phyloP scores from a whole-genome alignment of 2,888 invertebrate species.

The Campoplex capitator region DNA sequence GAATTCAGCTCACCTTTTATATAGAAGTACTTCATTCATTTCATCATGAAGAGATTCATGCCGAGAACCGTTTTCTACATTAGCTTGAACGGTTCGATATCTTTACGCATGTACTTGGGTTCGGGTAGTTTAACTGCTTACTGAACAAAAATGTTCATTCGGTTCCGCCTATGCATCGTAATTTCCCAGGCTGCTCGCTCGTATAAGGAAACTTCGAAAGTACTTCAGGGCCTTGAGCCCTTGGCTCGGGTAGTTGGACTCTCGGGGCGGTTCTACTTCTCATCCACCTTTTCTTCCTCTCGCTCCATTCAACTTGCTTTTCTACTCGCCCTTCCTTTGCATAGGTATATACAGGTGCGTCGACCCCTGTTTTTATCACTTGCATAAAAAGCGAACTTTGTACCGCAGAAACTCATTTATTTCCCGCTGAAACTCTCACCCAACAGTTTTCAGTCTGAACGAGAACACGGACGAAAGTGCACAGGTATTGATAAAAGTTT shows the following conservation, averaged over 20 bases:
- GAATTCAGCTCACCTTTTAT: constrained; percentile 5
- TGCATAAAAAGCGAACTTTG: constrained; percentile 64
- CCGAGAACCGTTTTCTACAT: not conserved
- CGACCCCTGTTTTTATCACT: constrained; percentile 60
- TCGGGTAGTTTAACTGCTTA: constrained; percentile 1
- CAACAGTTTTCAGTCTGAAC: constrained; percentile 3
- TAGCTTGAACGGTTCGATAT: not conserved
- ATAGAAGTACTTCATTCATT: constrained; percentile 13
- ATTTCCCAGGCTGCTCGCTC: constrained; percentile 44
- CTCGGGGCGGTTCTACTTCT: constrained; percentile 48
- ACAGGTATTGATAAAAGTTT: constrained; percentile 53
- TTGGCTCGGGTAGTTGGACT: constrained; percentile 69
- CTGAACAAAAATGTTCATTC: constrained; percentile 43
- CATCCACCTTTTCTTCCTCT: constrained; percentile 35
- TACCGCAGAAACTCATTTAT: constrained; percentile 63
- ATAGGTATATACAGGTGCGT: constrained; percentile 38
- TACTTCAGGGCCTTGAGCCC: constrained; percentile 65
- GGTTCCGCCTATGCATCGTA: constrained; percentile 43
- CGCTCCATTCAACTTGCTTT: constrained; percentile 19
- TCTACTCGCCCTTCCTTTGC: constrained; percentile 10
- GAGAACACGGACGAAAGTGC: constrained; percentile 37
- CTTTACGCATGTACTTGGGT: constrained; percentile 4
- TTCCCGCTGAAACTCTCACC: constrained; percentile 36
- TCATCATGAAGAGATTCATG: not conserved
- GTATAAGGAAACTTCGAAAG: constrained; percentile 58